Evolutionary conservation across 2,113 vertebrate species (phyloP).

Genomic region (Thamnophis sirtalis): DNA sequence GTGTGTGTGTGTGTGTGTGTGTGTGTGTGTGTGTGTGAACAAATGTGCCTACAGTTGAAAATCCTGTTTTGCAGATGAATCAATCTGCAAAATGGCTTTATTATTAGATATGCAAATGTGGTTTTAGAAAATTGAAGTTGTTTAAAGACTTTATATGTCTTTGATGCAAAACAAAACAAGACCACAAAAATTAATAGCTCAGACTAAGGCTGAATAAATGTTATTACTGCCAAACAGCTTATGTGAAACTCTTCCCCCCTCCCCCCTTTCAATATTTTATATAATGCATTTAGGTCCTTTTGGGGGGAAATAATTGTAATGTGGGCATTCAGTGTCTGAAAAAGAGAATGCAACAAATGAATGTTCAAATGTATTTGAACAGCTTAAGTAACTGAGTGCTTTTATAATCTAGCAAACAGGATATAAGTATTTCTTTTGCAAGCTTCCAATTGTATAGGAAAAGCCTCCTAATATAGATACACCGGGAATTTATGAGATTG

Average conservation of each 20-base stretch:
- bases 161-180: neutral
- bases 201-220: neutral
- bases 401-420: neutral
- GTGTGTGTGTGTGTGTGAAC: neutral
- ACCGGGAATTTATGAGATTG: neutral
- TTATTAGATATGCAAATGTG: neutral
- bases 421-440: neutral
- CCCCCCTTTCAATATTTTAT: neutral
- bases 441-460: neutral
- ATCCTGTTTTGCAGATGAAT: neutral
- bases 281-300: neutral
- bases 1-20: no score
- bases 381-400: neutral
- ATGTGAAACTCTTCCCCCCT: fast-evolving
- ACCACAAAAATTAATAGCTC: neutral
- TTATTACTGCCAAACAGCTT: neutral
- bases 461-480: no score
- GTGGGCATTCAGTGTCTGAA: neutral
- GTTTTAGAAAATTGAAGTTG: neutral
- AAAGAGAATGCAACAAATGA: neutral
- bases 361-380: neutral
- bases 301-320: neutral
- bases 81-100: neutral
- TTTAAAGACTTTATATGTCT: neutral
- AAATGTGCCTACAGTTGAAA: neutral